phyloP scores from a whole-genome alignment of 2,797 vertebrate species.

The Platyrinchus mystaceus region DNA sequence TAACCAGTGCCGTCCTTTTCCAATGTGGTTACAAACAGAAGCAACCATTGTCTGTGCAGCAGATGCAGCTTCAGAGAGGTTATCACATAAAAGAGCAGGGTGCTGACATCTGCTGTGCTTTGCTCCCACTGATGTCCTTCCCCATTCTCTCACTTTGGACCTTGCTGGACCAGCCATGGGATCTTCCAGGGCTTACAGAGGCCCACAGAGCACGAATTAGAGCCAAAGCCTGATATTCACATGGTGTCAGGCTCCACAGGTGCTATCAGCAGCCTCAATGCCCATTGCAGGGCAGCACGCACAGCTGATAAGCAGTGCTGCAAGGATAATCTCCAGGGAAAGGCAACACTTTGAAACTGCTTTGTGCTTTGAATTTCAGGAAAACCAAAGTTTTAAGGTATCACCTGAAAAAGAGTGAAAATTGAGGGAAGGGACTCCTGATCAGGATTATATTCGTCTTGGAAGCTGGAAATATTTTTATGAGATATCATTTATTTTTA shows the following conservation, averaged over 20 bases:
- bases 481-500: not conserved
- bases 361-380: not conserved
- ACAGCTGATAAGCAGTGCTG: no score
- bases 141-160: not conserved
- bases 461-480: not conserved
- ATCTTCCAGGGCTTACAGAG: not conserved
- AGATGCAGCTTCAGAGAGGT: not conserved
- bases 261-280: not conserved
- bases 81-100: not conserved
- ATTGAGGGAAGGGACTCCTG: not conserved
- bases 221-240: not conserved
- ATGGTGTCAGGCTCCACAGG: fast-evolving
- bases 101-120: not conserved
- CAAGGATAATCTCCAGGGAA: not conserved
- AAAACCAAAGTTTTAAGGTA: not conserved
- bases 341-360: not conserved
- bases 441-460: not conserved
- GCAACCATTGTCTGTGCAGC: not conserved
- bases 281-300: fast-evolving
- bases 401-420: not conserved
- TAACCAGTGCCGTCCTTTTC: not conserved
- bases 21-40: not conserved
- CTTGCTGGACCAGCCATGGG: fast-evolving
- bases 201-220: not conserved
- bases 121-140: not conserved